Conservation (phyloP, 2,797 vertebrate species). For the Chaetodon trifasciatus region DNA sequence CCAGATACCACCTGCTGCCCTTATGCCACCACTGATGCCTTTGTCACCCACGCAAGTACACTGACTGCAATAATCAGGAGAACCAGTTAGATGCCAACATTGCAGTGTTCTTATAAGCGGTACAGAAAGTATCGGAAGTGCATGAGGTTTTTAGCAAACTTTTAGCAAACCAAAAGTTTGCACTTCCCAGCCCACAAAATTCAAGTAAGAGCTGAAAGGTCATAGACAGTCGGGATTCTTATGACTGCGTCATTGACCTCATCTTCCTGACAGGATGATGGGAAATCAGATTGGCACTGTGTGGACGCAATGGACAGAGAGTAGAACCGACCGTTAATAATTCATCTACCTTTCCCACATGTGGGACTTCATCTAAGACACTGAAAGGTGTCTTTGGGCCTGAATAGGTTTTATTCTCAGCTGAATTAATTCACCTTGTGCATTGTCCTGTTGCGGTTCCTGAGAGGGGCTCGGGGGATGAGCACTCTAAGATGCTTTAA, state of each 20-base stretch:
- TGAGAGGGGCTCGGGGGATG: conserved; percentile 34
- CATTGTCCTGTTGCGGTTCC: conserved; percentile 58
- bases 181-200: conserved; percentile 2
- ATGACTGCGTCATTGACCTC: conserved; percentile 50
- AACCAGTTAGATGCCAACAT: conserved; percentile 1
- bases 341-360: conserved; percentile 51
- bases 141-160: not conserved
- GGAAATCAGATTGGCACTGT: conserved; percentile 29
- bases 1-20: conserved; percentile 51
- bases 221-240: conserved; percentile 19
- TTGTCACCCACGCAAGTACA: conserved; percentile 47
- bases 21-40: conserved; percentile 37
- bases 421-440: conserved; percentile 71
- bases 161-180: conserved; percentile 18
- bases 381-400: conserved; percentile 51
- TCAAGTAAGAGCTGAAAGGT: conserved; percentile 33
- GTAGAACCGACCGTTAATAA: conserved; percentile 53
- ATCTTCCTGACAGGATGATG: conserved; percentile 21
- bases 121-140: conserved; percentile 7
- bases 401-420: conserved; percentile 66
- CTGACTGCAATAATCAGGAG: conserved; percentile 11
- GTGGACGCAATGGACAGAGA: conserved; percentile 19
- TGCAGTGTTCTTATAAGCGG: conserved; percentile 1
- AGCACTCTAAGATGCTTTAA: conserved; percentile 39
- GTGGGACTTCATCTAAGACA: conserved; percentile 58